phyloP scores from a whole-genome alignment of 2,888 invertebrate genomes.

The Loripinus fragilis region DNA sequence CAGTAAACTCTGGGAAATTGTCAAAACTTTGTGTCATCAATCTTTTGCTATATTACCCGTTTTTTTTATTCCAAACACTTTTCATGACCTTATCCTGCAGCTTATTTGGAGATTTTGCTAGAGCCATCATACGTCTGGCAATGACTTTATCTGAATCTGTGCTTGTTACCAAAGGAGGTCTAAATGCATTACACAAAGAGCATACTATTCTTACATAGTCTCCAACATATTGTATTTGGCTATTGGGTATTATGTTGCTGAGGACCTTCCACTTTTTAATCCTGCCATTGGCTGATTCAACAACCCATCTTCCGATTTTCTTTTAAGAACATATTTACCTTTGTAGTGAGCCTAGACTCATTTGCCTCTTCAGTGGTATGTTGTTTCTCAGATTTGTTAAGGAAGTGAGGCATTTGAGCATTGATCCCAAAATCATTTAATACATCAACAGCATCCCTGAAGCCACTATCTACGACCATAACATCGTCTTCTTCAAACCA shows the following conservation, averaged over 20 bases:
- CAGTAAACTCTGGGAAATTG: too few species aligned
- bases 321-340: too few species aligned
- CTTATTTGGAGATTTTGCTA: slow-evolving; percentile 1
- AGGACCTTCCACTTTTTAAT: slow-evolving; percentile 34
- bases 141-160: not conserved
- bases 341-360: slow-evolving; percentile 43
- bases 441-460: slow-evolving; percentile 42
- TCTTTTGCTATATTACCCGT: not conserved
- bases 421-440: slow-evolving; percentile 47
- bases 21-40: not conserved
- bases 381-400: slow-evolving; percentile 45
- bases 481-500: slow-evolving; percentile 45
- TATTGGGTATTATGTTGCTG: slow-evolving; percentile 2
- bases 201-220: slow-evolving; percentile 14
- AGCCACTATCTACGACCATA: slow-evolving; percentile 52
- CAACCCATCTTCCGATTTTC: too few species aligned
- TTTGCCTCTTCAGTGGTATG: slow-evolving; percentile 46
- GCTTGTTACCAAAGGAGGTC: slow-evolving; percentile 2
- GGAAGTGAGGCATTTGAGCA: slow-evolving; percentile 42
- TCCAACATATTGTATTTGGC: slow-evolving; percentile 7
- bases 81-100: not conserved
- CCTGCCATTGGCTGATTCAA: slow-evolving; percentile 20
- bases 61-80: not conserved
- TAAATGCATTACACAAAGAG: slow-evolving; percentile 9
- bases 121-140: not conserved